Percentiles rank a stretch among this genome's conserved stretches.
phyloP scores from a whole-genome alignment of 2,888 invertebrate genomes.

The Watsonalla binaria region DNA sequence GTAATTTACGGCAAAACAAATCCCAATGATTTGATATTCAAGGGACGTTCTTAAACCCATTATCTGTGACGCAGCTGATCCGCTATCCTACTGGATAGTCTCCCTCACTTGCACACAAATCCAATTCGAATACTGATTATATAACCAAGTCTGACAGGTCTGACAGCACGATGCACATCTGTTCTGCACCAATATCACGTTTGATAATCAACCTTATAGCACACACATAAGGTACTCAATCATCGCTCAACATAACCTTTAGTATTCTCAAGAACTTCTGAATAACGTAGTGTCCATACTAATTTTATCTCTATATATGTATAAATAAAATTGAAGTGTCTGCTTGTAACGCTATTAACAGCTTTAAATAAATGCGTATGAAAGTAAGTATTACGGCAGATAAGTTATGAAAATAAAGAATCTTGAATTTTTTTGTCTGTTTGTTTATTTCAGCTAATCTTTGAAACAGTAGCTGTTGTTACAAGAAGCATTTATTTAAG shows the following conservation, averaged over 20 bases:
- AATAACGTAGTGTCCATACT: slow-evolving; percentile 28
- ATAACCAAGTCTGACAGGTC: slow-evolving; percentile 68
- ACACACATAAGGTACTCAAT: slow-evolving; percentile 8
- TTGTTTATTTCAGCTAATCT: no score
- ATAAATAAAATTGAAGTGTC: no score
- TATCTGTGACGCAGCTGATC: slow-evolving; percentile 52
- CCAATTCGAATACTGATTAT: slow-evolving; percentile 62
- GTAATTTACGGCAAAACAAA: slow-evolving; percentile 23
- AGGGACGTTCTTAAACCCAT: slow-evolving; percentile 46
- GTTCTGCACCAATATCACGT: slow-evolving; percentile 32
- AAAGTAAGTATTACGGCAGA: no score
- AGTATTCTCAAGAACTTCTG: slow-evolving; percentile 5
- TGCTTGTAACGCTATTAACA: no score
- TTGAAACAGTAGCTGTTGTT: no score
- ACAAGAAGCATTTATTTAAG: no score
- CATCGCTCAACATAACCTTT: neutral
- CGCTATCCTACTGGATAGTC: slow-evolving; percentile 26
- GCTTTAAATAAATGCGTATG: no score
- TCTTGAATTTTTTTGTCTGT: no score
- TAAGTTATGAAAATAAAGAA: no score
- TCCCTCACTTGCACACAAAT: slow-evolving; percentile 46
- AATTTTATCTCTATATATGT: slow-evolving; percentile 15
- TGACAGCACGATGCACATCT: slow-evolving; percentile 69
- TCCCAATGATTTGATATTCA: slow-evolving; percentile 33
- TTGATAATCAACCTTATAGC: slow-evolving; percentile 27